Conservation (phyloP, 1,140 invertebrate species). For the Lepidurus arcticus region DNA sequence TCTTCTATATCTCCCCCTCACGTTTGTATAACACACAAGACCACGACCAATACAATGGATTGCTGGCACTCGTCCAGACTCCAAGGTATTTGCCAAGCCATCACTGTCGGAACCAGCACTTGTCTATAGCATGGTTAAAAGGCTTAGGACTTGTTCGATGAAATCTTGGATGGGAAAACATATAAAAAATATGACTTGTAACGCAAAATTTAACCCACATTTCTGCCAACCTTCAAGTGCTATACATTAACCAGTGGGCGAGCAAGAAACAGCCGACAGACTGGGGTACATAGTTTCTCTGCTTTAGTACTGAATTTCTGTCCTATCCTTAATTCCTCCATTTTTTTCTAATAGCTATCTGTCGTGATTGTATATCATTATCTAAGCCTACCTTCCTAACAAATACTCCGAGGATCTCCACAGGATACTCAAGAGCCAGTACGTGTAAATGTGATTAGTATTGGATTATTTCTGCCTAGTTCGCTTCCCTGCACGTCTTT, state of each 20-base stretch:
- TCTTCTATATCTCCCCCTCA: neutral
- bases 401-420: too few relatives aligned
- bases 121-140: neutral
- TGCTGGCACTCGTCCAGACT: neutral
- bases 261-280: neutral
- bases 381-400: too few relatives aligned
- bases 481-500: neutral
- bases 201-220: neutral
- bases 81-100: constrained; percentile 18
- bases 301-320: neutral
- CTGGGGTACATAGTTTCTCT: neutral
- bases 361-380: too few relatives aligned
- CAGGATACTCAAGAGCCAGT: neutral
- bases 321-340: neutral
- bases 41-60: neutral
- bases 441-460: neutral
- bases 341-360: too few relatives aligned
- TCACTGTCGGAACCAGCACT: constrained; percentile 11
- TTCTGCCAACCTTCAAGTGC: neutral
- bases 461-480: neutral
- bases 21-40: neutral
- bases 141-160: neutral
- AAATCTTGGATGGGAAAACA: neutral
- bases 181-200: neutral
- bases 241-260: neutral